Base-by-base conservation (phyloP, 2,113 vertebrate genomes). In the Elanoides forficatus region DNA sequence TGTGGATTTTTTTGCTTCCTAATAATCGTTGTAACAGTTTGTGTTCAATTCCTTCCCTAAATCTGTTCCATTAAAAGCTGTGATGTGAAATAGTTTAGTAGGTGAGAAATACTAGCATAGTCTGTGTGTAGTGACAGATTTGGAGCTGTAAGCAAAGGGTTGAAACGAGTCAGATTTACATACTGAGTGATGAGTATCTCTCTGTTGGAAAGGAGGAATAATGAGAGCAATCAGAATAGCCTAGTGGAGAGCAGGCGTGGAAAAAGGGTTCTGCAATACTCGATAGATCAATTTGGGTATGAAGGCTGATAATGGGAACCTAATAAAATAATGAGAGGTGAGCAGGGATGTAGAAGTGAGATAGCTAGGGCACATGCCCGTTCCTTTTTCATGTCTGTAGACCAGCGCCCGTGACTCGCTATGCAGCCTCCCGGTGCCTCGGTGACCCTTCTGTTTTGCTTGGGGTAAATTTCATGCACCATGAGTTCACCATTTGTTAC, bases 11-110 rank as follows among this genome's bases (percentile, higher is more conserved):
- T 67, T 79, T 74, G 45, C 82, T 81, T 94, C 92, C 45, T 78
- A 76, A 72, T 76, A 79, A 83, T 91, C 9, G 66, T 55, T 95
- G 93, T 87, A 90, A 68, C 78, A 92, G 79, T 92, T 87, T 89
- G 83, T 5, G 1, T 66, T 91, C 70, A 66, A 11, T 78, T 87
- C 38, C 29, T 84, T 59, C 29, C 47, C 65, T 66, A 32, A 90
- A 62, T 82, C 55, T 56, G 22, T 45, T 86, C 71, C 26, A 45
- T 76, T 90, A 73, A 91, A 93, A 93, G 74, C 86, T 55, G 70
- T 59, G 47, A 43, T 66, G 55, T 78, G 88, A 53, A 92, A 65
- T 74, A 87, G 71, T 86, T 55, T 30, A 92, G 60, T 59, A 83
- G 70, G 83, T 73, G 86, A 94, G 83, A 75, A 88, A 93, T 47